A percentile compares a stretch with the other conserved stretches of the same genome.
Evolutionary conservation across 2,888 invertebrate genomes (phyloP).

Genomic region (Nomada fabriciana): DNA sequence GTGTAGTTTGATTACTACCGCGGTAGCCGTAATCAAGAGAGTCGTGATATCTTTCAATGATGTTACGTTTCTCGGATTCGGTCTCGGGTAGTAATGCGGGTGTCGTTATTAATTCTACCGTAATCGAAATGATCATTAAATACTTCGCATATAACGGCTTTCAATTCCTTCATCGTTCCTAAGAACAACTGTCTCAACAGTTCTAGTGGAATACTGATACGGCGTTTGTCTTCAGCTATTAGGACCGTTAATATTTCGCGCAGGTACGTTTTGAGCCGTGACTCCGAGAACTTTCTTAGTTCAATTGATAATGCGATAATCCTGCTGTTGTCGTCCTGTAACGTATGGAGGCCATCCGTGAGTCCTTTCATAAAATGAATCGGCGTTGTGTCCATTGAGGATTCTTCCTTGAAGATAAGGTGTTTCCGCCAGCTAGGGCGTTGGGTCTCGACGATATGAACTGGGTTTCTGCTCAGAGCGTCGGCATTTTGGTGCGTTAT

Average conservation of each 20-base stretch:
- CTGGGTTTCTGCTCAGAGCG: slow-evolving; percentile 11
- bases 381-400: too few relatives aligned
- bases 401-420: too few relatives aligned
- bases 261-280: too few relatives aligned
- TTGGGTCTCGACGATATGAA: too few relatives aligned
- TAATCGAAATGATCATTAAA: slow-evolving; percentile 3
- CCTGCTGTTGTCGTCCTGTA: too few relatives aligned
- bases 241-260: neutral
- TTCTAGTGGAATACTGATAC: neutral
- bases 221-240: neutral
- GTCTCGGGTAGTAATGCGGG: neutral
- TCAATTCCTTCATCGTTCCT: neutral
- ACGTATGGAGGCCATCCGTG: too few relatives aligned
- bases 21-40: slow-evolving; percentile 3
- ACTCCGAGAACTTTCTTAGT: too few relatives aligned
- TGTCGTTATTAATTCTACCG: neutral
- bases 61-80: neutral
- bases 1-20: neutral
- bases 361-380: too few relatives aligned
- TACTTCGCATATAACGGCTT: neutral
- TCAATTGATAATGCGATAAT: too few relatives aligned
- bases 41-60: neutral
- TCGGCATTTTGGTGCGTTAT: slow-evolving; percentile 7
- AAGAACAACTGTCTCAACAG: neutral
- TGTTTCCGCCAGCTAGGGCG: too few relatives aligned